Evolutionary conservation across 2,113 vertebrate species (phyloP).

Genomic region (Hippocampus barbouri): DNA sequence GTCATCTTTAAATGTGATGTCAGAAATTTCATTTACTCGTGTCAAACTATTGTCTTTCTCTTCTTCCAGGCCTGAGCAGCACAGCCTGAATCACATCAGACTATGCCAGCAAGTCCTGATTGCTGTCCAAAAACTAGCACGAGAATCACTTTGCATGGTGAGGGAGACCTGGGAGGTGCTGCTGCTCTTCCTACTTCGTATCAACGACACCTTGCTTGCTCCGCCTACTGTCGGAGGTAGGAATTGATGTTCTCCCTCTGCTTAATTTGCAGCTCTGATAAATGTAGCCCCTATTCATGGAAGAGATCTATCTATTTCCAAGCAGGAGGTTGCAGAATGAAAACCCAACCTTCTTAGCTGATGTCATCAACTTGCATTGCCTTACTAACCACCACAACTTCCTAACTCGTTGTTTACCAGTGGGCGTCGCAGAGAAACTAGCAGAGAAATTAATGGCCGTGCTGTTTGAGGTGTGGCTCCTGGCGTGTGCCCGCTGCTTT

Average conservation of each 20-base stretch:
- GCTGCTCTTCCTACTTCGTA: constrained; percentile 89
- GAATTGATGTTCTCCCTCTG: neutral
- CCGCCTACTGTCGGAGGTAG: constrained; percentile 88
- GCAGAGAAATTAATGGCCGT: constrained; percentile 91
- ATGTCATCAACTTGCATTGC: neutral
- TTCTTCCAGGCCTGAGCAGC: constrained; percentile 77
- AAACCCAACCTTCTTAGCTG: neutral
- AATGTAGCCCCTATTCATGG: neutral
- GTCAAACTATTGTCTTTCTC: neutral
- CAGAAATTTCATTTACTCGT: too few species aligned
- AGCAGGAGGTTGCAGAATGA: neutral
- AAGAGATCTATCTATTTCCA: neutral
- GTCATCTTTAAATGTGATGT: neutral
- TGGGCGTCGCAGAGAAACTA: constrained; percentile 90
- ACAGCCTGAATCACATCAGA: constrained; percentile 84
- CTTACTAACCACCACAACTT: neutral
- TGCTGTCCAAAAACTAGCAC: constrained; percentile 92
- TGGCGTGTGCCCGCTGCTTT: constrained; percentile 89
- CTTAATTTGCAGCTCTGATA: neutral
- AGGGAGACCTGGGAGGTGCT: constrained; percentile 97
- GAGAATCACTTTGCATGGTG: constrained; percentile 85
- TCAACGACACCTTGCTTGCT: constrained; percentile 90
- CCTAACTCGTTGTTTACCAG: constrained; percentile 57
- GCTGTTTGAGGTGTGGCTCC: constrained; percentile 93
- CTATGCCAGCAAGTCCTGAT: constrained; percentile 90